Base-by-base conservation (phyloP, 2,888 invertebrate genomes). In the Cinara cedri region DNA sequence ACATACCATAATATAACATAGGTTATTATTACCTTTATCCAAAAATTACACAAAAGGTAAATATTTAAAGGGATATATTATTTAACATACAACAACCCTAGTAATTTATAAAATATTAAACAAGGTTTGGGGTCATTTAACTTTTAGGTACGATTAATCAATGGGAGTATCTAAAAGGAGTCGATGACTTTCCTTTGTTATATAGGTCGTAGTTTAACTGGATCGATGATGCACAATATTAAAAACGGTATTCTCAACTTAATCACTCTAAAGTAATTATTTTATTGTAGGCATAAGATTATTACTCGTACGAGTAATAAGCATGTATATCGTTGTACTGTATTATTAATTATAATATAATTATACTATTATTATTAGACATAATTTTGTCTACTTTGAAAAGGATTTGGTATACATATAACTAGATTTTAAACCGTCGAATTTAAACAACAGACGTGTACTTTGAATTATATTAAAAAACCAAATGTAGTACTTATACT, bases 141-240 rank as follows among this genome's bases (percentile, higher is more conserved):
- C 42, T 60, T 72, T 49, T 21, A 51, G 6, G 4, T 62, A 6
- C 51, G 51, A 62, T 16, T 4, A 49, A 62, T 34, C 72, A 21
- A 51, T 72, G 51, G 62, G 62, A 49, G 72, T 72, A 34, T 3
- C 51, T 62, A 62, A 72, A 72, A 72, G 19, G 46, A 72, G 26
- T 60, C 13, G 46, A 26, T 46, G 51, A 51, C 62, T 62, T 72
- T 62, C 51, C 34, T 62, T n/a, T n/a, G n/a, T n/a, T n/a, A 72
- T 62, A 72, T 62, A 21, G 19, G 49, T 34, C 34, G 34, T 72
- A 72, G 46, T 72, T 60, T 9, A 62, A 62, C 62, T 62, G 16
- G 49, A 72, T 72, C 49, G 51, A 72, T 62, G 62, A 72, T 49
- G 19, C 46, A 72, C 13, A 44, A 72, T 46, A 10, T 24, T 60